Evolutionary conservation across 2,888 invertebrate genomes (phyloP).

Genomic region (Drosophila stalkeri): DNA sequence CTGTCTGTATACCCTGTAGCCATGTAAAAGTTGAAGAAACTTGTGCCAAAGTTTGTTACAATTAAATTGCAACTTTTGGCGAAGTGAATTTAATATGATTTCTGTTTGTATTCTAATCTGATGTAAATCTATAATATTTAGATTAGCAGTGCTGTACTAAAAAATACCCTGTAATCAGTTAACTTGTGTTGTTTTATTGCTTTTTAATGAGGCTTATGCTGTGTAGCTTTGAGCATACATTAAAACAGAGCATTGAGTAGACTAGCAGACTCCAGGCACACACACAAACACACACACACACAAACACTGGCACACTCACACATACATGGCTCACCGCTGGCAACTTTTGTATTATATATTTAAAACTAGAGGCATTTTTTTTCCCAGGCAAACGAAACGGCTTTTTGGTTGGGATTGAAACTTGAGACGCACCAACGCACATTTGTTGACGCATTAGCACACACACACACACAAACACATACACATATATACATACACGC

Average conservation of each 20-base stretch:
- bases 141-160: not conserved
- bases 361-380: conserved; percentile 41
- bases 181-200: not conserved
- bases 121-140: too few species aligned
- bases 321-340: conserved; percentile 11
- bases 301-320: not conserved
- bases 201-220: not conserved
- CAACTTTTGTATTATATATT: conserved; percentile 39
- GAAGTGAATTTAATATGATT: not conserved
- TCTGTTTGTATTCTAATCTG: not conserved
- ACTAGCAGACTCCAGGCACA: conserved; percentile 10
- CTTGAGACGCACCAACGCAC: conserved; percentile 65
- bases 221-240: not conserved
- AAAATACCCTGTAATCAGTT: not conserved
- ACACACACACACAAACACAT: conserved; percentile 33
- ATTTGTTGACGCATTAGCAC: conserved; percentile 75
- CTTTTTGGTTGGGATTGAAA: conserved; percentile 49
- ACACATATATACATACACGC: conserved; percentile 22
- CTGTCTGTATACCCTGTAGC: not conserved
- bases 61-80: not conserved
- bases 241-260: not conserved
- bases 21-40: not conserved
- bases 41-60: not conserved
- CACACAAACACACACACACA: not conserved
- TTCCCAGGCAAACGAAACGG: conserved; percentile 17